Conservation (phyloP, 2,888 invertebrate species). For the Sisyra terminalis region DNA sequence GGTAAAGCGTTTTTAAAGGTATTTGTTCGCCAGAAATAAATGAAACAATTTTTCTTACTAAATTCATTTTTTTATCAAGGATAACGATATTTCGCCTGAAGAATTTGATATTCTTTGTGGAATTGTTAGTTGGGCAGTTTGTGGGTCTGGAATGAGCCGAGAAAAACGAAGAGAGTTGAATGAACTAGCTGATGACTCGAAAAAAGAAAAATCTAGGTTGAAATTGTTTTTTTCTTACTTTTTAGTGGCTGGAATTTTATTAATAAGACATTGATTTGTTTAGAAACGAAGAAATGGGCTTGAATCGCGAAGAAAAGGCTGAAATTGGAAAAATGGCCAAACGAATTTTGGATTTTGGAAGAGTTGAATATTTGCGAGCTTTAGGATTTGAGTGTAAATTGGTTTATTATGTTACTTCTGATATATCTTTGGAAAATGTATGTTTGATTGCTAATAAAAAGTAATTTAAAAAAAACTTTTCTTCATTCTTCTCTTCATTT, state of each 20-base stretch:
- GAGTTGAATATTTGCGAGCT: slow-evolving; percentile 41
- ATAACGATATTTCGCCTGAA: slow-evolving; percentile 34
- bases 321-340: slow-evolving; percentile 57
- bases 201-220: not conserved
- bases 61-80: slow-evolving; percentile 21
- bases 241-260: not conserved
- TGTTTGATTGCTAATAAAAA: slow-evolving; percentile 45
- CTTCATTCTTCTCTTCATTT: no score
- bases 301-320: slow-evolving; percentile 34
- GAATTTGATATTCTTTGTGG: slow-evolving; percentile 64
- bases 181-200: slow-evolving; percentile 12
- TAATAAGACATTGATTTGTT: slow-evolving; percentile 7
- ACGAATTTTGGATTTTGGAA: slow-evolving; percentile 58
- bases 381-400: slow-evolving; percentile 42
- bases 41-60: not conserved
- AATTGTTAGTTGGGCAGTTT: slow-evolving; percentile 81
- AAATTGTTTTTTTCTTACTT: not conserved
- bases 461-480: slow-evolving; percentile 7
- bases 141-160: slow-evolving; percentile 49
- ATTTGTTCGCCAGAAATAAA: not conserved
- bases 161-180: slow-evolving; percentile 23
- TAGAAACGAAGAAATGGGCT: slow-evolving; percentile 21
- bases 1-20: slow-evolving; percentile 43
- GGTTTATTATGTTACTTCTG: slow-evolving; percentile 43
- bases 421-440: slow-evolving; percentile 62